phyloP scores from a whole-genome alignment of 1,140 invertebrate genomes.

The Eriocheir sinensis region DNA sequence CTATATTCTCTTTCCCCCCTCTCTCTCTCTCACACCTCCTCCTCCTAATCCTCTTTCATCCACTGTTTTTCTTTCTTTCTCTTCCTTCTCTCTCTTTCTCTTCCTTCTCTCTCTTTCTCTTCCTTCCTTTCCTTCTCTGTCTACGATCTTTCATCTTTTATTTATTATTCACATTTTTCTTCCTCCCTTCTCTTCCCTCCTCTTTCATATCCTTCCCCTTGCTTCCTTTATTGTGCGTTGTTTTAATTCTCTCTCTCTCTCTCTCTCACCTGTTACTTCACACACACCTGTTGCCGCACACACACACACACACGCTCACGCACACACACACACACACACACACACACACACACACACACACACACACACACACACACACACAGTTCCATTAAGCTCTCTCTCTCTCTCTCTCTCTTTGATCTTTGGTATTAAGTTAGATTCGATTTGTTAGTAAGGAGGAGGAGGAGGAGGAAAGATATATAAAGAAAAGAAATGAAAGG shows the following conservation, averaged over 20 bases:
- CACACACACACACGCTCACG: background rate
- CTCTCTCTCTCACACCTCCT: background rate
- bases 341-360: conserved; percentile 30
- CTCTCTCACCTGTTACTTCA: too few species aligned
- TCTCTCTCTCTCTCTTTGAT: conserved; percentile 43
- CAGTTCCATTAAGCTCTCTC: background rate
- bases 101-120: background rate
- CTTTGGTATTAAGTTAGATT: too few species aligned
- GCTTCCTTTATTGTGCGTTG: too few species aligned
- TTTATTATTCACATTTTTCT: too few species aligned
- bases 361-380: background rate
- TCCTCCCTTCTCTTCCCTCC: too few species aligned
- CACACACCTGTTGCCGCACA: too few species aligned
- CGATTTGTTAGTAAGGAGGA: too few species aligned
- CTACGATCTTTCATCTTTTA: background rate
- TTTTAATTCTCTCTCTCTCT: too few species aligned
- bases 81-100: background rate
- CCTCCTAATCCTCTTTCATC: background rate
- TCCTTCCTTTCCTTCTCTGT: background rate
- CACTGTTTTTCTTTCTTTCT: too few species aligned
- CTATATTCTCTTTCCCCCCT: background rate
- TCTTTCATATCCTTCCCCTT: too few species aligned
- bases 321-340: conserved; percentile 17
- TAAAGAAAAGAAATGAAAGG: too few species aligned
- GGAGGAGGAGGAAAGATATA: too few species aligned